These are phyloP conservation scores for Bubo bubo DNA, from an alignment of 2,113 vertebrate genomes.

Conservation along the genomic window DNA sequence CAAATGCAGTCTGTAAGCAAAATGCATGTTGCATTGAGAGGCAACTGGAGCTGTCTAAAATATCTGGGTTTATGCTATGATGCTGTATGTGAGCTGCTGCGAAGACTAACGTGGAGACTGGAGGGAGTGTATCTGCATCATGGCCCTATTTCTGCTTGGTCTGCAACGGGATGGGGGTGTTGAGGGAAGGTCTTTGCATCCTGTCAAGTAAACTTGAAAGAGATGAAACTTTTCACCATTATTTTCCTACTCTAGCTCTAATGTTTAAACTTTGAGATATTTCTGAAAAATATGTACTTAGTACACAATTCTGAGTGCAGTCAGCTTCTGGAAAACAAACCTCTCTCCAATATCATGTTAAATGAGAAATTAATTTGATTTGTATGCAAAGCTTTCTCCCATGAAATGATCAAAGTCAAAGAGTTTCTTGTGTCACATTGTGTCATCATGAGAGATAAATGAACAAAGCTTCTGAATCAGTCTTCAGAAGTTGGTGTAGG, in stretches of 20 bases:
- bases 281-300: background rate
- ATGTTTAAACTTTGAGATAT: background rate
- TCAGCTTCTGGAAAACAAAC: background rate
- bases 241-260: background rate
- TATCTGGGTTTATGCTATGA: background rate
- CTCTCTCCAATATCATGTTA: background rate
- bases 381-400: background rate
- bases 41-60: background rate
- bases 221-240: background rate
- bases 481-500: background rate
- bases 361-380: background rate
- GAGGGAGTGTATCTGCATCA: background rate
- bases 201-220: background rate
- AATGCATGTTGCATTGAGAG: background rate
- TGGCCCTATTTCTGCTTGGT: background rate
- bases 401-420: background rate
- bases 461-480: background rate
- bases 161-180: background rate
- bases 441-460: background rate
- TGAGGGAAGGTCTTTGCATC: background rate
- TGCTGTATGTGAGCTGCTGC: background rate
- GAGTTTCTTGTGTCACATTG: background rate
- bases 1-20: background rate
- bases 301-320: background rate
- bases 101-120: background rate